Base-by-base conservation (phyloP, 1,140 invertebrate species). In the Dolichoris vasculosae region DNA sequence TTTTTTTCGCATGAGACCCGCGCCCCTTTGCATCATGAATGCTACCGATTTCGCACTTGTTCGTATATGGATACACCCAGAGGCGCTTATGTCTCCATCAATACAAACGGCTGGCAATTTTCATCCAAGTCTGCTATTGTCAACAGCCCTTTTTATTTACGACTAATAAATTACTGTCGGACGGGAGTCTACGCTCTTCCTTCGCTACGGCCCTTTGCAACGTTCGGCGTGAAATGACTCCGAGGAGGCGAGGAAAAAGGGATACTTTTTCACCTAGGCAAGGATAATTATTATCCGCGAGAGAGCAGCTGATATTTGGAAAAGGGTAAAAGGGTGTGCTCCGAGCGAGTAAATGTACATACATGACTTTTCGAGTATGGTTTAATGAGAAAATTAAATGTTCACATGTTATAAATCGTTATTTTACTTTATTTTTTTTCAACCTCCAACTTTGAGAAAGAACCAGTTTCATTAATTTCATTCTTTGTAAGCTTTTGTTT, bases 1-100 rank as follows among this genome's bases (percentile, higher is more conserved):
- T 92, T 93, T 85, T 87, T 71, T 85, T 82, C 86, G 83, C 79
- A 86, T 83, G 71, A 86, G 64, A 73, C 80, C 84, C 17, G 23
- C 75, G 48, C 26, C 38, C 82, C 87, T 82, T 84, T 90, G 87
- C 90, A 93, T 92, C 91, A 91, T 90, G 89, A 89, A 90, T 91
- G 90, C 91, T 63, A n/a, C 90, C 91, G 92, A 93, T 93, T 93
- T 93, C 90, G 92, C 93, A 93, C 92, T 93, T 93, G 92, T 90
- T 92, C 89, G 88, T 23, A 32, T 30, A 55, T 43, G 26, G 69
- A 78, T 77, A 51, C n/a, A 32, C 32, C 69, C 9, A 38, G 87
- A 89, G 90, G 88, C 84, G 89, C 83, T 91, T 89, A 92, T 88
- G 90, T 92, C 91, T 93, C 88, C 89, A 92, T 92, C 90, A 87